A percentile compares a stretch with the other conserved stretches of the same genome.
Conservation (phyloP, 2,797 vertebrate genomes). For the Channallabes apus region DNA sequence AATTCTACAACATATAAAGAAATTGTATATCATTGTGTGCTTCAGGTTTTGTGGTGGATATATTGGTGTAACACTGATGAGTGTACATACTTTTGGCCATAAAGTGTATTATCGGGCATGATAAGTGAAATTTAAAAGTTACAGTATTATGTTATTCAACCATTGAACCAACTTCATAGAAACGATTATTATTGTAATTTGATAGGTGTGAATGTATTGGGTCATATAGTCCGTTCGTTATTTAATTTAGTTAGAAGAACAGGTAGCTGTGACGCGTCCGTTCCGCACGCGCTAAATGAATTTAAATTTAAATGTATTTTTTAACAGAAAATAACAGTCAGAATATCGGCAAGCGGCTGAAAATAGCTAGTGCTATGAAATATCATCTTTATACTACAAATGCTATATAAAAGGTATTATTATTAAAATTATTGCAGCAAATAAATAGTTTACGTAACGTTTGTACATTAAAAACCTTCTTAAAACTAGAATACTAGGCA, state of each 20-base stretch:
- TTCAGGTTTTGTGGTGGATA: neutral
- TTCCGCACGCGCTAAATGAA: neutral
- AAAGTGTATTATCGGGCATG: neutral
- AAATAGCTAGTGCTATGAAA: neutral
- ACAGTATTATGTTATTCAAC: neutral
- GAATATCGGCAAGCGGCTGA: neutral
- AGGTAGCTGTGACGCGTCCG: neutral
- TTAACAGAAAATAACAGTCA: neutral
- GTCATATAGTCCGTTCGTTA: neutral
- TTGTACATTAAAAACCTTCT: neutral
- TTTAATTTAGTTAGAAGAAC: neutral
- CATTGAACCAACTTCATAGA: neutral
- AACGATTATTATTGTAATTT: neutral
- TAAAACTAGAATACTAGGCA: neutral
- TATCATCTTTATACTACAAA: neutral
- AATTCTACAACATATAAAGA: neutral
- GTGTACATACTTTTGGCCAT: neutral
- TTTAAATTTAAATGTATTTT: neutral
- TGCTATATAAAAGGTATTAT: neutral
- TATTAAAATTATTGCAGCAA: neutral
- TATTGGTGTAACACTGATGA: neutral
- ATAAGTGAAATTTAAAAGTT: neutral
- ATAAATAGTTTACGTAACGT: neutral
- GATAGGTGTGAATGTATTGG: neutral
- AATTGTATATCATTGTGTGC: neutral